A percentile compares a stretch with the other conserved stretches of the same genome.
phyloP scores from a whole-genome alignment of 1,140 invertebrate genomes.

The Globodera rostochiensis region DNA sequence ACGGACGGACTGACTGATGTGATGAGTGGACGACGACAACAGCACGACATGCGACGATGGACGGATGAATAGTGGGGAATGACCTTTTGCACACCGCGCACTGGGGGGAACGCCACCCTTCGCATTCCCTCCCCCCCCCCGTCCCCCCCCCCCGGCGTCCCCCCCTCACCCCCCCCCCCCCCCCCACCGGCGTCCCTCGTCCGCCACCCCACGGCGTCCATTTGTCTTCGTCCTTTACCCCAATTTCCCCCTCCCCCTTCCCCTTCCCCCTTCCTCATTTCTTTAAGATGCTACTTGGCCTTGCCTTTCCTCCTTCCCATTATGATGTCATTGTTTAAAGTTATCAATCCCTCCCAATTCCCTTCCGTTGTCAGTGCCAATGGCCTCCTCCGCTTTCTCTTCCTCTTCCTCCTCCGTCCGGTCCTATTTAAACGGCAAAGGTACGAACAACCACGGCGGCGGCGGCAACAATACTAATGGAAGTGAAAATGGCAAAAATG shows the following conservation, averaged over 20 bases:
- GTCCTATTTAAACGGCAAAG: not conserved
- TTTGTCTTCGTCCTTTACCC: slow-evolving; percentile 11
- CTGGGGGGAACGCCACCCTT: not conserved
- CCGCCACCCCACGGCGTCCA: slow-evolving; percentile 1
- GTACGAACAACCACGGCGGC: not conserved
- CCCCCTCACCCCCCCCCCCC: too few species aligned
- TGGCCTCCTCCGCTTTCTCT: slow-evolving; percentile 1
- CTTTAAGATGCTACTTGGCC: not conserved
- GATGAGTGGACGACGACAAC: not conserved
- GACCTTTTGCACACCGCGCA: not conserved
- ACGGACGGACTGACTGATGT: not conserved
- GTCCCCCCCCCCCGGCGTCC: too few species aligned
- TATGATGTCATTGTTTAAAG: not conserved
- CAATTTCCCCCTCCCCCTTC: not conserved
- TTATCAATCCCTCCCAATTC: not conserved
- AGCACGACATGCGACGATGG: not conserved
- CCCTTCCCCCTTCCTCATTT: not conserved
- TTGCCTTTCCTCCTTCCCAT: not conserved
- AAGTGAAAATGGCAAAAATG: slow-evolving; percentile 9
- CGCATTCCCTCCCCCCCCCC: not conserved
- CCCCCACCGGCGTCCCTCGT: not conserved
- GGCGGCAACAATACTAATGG: not conserved
- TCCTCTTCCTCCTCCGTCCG: not conserved
- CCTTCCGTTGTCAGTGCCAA: not conserved
- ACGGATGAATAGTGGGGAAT: not conserved